Percentiles rank a stretch among this genome's conserved stretches.
Conservation (phyloP, 2,888 invertebrate genomes). For the Boloria selene region DNA sequence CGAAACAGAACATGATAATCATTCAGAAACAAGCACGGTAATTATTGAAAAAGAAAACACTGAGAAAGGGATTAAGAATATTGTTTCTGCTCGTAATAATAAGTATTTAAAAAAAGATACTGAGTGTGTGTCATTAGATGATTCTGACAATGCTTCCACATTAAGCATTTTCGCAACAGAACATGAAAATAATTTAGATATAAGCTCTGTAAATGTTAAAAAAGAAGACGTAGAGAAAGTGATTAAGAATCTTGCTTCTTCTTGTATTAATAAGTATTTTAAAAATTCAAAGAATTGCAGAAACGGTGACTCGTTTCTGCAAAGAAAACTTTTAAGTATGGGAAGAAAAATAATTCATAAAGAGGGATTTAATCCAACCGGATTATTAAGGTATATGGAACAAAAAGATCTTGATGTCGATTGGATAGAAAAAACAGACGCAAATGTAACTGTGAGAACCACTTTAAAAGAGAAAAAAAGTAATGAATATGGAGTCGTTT, state of each 20-base stretch:
- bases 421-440: slow-evolving; percentile 53
- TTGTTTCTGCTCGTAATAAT: slow-evolving; percentile 55
- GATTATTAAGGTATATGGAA: slow-evolving; percentile 65
- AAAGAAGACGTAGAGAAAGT: slow-evolving; percentile 45
- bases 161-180: slow-evolving; percentile 36
- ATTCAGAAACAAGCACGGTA: slow-evolving; percentile 27
- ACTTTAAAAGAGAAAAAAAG: slow-evolving; percentile 47
- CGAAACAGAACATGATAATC: slow-evolving; percentile 27
- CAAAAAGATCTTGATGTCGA: slow-evolving; percentile 60
- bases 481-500: slow-evolving; percentile 45
- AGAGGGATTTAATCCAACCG: slow-evolving; percentile 57
- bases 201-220: slow-evolving; percentile 35
- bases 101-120: slow-evolving; percentile 45
- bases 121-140: slow-evolving; percentile 48
- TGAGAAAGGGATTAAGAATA: slow-evolving; percentile 53
- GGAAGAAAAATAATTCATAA: slow-evolving; percentile 66
- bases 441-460: slow-evolving; percentile 51
- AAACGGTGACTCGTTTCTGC: slow-evolving; percentile 52
- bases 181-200: slow-evolving; percentile 26
- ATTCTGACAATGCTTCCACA: slow-evolving; percentile 55
- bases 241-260: slow-evolving; percentile 56
- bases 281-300: slow-evolving; percentile 32
- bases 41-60: slow-evolving; percentile 39
- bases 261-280: slow-evolving; percentile 54
- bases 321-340: slow-evolving; percentile 68